Percentiles rank a stretch among this genome's conserved stretches.
Evolutionary conservation across 2,797 vertebrate genomes (phyloP).

Genomic region (Anniella stebbinsi): DNA sequence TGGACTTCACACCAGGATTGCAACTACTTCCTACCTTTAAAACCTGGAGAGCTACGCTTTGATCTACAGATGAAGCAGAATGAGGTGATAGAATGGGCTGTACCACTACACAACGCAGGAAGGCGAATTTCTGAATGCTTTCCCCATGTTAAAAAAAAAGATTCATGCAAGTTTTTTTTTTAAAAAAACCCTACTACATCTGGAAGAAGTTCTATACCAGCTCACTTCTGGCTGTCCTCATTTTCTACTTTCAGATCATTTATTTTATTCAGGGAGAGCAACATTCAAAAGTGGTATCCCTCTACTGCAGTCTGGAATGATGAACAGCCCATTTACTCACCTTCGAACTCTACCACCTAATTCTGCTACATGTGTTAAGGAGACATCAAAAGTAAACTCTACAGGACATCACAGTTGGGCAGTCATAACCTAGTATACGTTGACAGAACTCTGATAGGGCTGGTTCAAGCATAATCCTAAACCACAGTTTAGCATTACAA

Average conservation of each 20-base stretch:
- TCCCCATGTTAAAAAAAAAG: not conserved
- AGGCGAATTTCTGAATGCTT: not conserved
- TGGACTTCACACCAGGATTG: not conserved
- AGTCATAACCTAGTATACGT: not conserved
- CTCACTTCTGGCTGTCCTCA: not conserved
- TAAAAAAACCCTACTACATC: not conserved
- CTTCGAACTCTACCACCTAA: not conserved
- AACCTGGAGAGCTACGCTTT: not conserved
- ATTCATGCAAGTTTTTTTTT: not conserved
- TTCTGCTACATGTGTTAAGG: not conserved
- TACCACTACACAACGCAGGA: not conserved
- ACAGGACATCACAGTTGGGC: not conserved
- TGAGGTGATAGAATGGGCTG: not conserved
- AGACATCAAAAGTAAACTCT: not conserved
- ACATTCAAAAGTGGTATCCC: not conserved
- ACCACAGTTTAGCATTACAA: not conserved
- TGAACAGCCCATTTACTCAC: not conserved
- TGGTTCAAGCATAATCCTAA: not conserved
- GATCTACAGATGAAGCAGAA: too few species aligned
- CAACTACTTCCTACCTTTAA: not conserved
- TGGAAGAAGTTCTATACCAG: not conserved
- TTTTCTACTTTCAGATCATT: not conserved
- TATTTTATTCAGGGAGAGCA: not conserved
- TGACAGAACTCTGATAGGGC: not conserved
- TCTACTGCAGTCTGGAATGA: not conserved